Evolutionary conservation across 2,113 vertebrate genomes (phyloP).

Genomic region (Microcebus tavaratra): DNA sequence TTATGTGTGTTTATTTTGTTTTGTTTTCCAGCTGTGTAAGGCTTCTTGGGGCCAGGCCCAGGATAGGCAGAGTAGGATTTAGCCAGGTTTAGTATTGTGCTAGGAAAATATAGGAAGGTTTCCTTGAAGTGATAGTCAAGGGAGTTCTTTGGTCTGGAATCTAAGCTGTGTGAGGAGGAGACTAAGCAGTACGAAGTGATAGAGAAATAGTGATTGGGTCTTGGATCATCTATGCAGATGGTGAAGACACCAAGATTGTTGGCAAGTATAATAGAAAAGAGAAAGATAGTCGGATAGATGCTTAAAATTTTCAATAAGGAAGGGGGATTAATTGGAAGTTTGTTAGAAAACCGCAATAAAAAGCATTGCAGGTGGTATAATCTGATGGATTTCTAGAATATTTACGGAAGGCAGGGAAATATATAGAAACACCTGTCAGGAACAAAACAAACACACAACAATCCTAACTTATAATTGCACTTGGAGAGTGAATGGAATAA

Average conservation of each 20-base stretch:
- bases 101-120: neutral
- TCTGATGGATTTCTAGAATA: neutral
- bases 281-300: neutral
- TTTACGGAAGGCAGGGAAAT: neutral
- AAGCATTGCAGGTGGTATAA: neutral
- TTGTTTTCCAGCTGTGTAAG: neutral
- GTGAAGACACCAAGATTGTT: neutral
- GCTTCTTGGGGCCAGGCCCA: neutral
- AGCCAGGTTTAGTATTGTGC: neutral
- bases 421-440: neutral
- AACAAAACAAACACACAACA: neutral
- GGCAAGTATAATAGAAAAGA: neutral
- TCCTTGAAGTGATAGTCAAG: neutral
- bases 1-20: neutral
- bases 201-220: too few species aligned
- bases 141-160: neutral
- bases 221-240: neutral
- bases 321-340: neutral
- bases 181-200: neutral
- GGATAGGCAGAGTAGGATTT: neutral
- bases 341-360: neutral
- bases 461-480: too few species aligned
- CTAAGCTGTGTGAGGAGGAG: neutral
- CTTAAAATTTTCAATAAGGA: neutral
- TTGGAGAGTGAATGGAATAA: neutral